Conservation (phyloP, 23 tunicate genomes). For the Trididemnum clinides region DNA sequence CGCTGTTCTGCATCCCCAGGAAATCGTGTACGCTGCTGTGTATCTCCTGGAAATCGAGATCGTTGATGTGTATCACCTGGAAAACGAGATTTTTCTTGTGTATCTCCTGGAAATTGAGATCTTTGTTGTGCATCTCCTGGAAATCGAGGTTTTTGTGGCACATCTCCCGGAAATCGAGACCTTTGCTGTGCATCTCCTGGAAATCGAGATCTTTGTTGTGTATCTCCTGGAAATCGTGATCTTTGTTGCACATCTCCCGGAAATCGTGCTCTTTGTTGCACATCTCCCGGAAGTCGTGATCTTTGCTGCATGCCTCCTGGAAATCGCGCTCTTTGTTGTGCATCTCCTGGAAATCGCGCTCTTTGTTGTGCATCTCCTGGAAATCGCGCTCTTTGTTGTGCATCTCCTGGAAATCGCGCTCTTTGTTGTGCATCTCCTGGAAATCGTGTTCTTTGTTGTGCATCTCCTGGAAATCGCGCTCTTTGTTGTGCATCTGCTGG, state of each 20-base stretch:
- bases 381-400: background rate
- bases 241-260: background rate
- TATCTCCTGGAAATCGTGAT: conserved; percentile 15
- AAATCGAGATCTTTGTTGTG: background rate
- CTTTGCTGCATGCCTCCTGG: background rate
- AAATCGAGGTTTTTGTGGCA: background rate
- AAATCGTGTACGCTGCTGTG: background rate
- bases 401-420: background rate
- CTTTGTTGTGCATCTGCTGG: background rate
- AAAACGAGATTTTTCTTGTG: background rate
- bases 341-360: background rate
- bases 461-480: background rate
- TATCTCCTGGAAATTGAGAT: background rate
- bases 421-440: background rate
- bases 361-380: background rate
- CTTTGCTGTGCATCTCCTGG: background rate
- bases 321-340: background rate
- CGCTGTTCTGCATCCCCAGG: background rate
- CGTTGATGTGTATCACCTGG: conserved; percentile 1
- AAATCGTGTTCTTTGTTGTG: conserved; percentile 10
- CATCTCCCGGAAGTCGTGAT: background rate
- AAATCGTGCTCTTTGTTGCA: background rate
- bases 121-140: background rate
- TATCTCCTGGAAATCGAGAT: background rate
- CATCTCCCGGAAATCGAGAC: background rate